phyloP scores from a whole-genome alignment of 2,888 invertebrate species.

The Sericinus montela region DNA sequence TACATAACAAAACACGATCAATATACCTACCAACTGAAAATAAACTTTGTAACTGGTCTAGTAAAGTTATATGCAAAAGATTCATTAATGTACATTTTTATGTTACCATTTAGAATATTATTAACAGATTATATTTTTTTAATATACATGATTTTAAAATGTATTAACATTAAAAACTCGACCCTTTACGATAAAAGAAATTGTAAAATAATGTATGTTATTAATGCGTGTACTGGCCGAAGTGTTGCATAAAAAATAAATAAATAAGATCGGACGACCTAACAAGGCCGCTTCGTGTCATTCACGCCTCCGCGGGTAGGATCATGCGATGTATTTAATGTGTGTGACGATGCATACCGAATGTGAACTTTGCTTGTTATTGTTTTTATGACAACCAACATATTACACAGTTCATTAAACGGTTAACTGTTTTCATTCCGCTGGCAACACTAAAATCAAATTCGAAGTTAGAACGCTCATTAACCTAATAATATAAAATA shows the following conservation, averaged over 20 bases:
- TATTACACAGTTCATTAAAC: not conserved
- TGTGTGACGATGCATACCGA: conserved; percentile 20
- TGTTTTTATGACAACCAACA: conserved; percentile 8
- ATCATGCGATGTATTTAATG: conserved; percentile 16
- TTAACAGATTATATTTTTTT: too few species aligned
- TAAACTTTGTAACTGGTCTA: not conserved
- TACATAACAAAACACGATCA: conserved; percentile 2
- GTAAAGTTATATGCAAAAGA: not conserved
- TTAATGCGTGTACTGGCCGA: conserved; percentile 14
- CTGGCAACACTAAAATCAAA: too few species aligned
- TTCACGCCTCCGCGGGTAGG: conserved; percentile 31
- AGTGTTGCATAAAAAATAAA: conserved; percentile 37
- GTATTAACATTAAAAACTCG: too few species aligned
- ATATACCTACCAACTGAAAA: not conserved
- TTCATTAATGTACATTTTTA: not conserved
- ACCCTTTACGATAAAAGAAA: too few species aligned
- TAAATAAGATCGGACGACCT: conserved; percentile 47
- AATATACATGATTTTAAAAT: too few species aligned
- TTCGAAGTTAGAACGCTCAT: too few species aligned
- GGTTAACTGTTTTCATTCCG: too few species aligned
- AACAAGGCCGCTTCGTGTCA: conserved; percentile 46
- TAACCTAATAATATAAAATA: too few species aligned
- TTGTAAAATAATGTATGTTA: not conserved
- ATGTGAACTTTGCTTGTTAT: conserved; percentile 8
- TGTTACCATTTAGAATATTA: too few species aligned